Evolutionary conservation across 1,140 invertebrate species (phyloP), one percentile per base, ranked within the genome.

Genomic region (Calliopsis andreniformis): DNA sequence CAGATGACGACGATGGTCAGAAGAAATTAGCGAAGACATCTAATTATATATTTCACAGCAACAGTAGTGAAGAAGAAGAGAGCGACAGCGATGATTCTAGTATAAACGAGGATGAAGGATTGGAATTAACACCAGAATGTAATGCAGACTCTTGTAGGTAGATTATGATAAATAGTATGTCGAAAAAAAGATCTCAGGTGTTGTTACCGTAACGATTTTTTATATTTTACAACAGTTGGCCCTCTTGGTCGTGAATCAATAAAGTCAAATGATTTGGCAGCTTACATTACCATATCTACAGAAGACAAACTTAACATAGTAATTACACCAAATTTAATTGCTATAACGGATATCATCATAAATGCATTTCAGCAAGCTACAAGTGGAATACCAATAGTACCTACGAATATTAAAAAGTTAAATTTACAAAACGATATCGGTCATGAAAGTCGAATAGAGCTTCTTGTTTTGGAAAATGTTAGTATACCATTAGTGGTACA

Each of bases 1-100:
- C 96, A 0, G 96, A 97, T 80, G 96, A 96, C 82, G 96, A 97
- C 77, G 95, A 94, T 78, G 94, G 93, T 79, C 96, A 97, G 79
- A 95, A 96, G 79, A 96, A 95, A 89, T 89, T 96, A 45, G 94
- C 94, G 0, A 94, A 93, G 58, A 95, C 95, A 45, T 95, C 96
- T 76, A 94, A 94, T 64, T 95, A 96, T 90, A 91, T 97, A 69
- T 96, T 97, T 89, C 95, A 95, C 43, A 95, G 94, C 75, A 96
- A 96, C 79, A 96, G 94, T 80, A 96, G 96, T 82, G 95, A 95
- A 43, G 95, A 95, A 62, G 96, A 96, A 83, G 93, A 93, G 39
- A 96, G 95, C 83, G 95, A 95, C 73, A 94, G 94, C 18, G 95
- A 95, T 51, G 94, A 95, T 63, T 95, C 95, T 0, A 95, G 94